phyloP scores from a whole-genome alignment of 2,113 vertebrate genomes.

The Hiodon tergisus region DNA sequence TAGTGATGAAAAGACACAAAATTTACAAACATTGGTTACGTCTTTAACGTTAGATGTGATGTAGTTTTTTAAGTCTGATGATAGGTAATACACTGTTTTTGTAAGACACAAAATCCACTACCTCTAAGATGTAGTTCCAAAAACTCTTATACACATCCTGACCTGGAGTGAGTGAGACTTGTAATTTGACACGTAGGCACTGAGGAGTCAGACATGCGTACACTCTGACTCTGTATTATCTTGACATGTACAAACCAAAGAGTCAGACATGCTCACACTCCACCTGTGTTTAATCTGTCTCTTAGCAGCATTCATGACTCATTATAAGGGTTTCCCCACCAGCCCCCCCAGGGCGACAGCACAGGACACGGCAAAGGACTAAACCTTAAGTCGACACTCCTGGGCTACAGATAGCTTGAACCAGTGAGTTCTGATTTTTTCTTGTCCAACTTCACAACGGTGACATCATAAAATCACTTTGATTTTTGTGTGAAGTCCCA shows the following conservation, averaged over 20 bases:
- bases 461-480: neutral
- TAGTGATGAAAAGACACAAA: too few species aligned
- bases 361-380: too few species aligned
- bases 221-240: neutral
- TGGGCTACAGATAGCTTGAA: neutral
- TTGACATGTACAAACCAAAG: constrained; percentile 17
- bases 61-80: too few species aligned
- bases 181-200: constrained; percentile 21
- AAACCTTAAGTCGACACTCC: too few species aligned
- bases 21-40: too few species aligned
- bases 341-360: neutral
- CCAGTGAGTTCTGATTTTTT: neutral
- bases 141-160: constrained; percentile 7
- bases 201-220: constrained; percentile 11
- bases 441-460: neutral
- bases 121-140: neutral
- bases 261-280: constrained; percentile 18
- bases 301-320: constrained; percentile 31
- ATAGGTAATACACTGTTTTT: too few species aligned
- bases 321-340: constrained; percentile 1
- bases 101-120: too few species aligned
- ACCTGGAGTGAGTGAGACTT: neutral
- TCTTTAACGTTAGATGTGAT: too few species aligned
- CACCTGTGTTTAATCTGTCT: neutral
- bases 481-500: neutral